Base-by-base conservation (phyloP, 1,140 invertebrate genomes). In the Scaptomyza pallida region DNA sequence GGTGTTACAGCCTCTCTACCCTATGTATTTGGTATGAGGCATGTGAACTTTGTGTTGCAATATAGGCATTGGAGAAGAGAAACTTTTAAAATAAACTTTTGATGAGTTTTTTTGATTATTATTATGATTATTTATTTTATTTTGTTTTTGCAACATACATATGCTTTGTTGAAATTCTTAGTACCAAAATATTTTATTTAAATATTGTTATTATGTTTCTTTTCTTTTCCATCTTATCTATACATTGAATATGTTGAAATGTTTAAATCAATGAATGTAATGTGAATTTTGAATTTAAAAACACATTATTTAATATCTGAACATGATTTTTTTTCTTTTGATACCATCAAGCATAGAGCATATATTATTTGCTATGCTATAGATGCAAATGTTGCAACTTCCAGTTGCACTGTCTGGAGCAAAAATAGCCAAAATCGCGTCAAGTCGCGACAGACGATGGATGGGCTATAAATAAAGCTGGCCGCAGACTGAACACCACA, bases 381-480 rank as follows among this genome's bases (percentile, higher is more conserved):
- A 26, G 1, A 23, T 23, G 43, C n/a, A 56, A 59, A 43, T 69
- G 2, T 41, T 72, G 40, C 21, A 51, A n/a, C 62, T 71, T 83
- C 80, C 76, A 83, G 81, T 67, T 52, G 72, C 62, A 50, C 21
- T 55, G 63, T 72, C 62, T 64, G 78, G 72, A 78, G 73, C 81
- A 85, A 81, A 85, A 85, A 85, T 85, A 85, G 79, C 81, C 81
- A 86, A 85, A 86, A 86, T 71, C 78, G 70, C 50, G 73, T 48
- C 76, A 50, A 73, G 81, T 78, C 78, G 75, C 73, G 75, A 81
- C 77, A 85, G 80, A 63, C 80, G 77, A 80, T 83, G 80, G 76
- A 83, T 83, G 77, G 77, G 80, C 81, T 83, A 83, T 83, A 83
- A 83, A 83, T 83, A 83, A 30, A 83, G 57, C 64, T 51, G 60